Evolutionary conservation across 2,113 vertebrate species (phyloP), one percentile per base, ranked within the genome.

Genomic region (Pseudolaguvia tuberculata): DNA sequence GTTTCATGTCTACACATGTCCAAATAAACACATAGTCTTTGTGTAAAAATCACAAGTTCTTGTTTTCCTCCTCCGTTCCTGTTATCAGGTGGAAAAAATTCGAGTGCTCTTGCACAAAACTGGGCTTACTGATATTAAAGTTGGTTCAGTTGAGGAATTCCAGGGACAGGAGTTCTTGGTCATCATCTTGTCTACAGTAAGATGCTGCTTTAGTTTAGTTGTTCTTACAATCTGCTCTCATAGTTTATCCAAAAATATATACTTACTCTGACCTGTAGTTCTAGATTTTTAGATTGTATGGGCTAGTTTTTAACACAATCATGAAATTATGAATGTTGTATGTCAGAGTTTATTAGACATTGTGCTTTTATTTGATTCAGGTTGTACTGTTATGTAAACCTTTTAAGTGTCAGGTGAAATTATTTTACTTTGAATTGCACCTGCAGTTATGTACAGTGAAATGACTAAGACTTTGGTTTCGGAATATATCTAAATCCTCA

Each of bases 121-220:
- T 47, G 93, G 95, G 27, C 88, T 99, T 79, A 81, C 77, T 53
- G 93, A 95, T 61, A 87, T 99, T 72, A 98, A 96, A 83, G 94
- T 99, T 70, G 96, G 96, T n/a, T 96, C 97, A 0, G 96, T 98
- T 13, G 96, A 99, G 84, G 94, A 97, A 83, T 99, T 99, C 79
- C 97, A 99, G 83, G 97, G 97, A 4, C 96, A 94, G 66, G 97
- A 99, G 73, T 93, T 88, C 66, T 78, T 89, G 75, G 92, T 91
- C 72, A 90, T 96, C 83, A 88, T 99, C 84, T 58, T 99, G 57
- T 97, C 94, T 18, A 93, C 93, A 13, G 97, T 99, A 91, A 27
- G 20, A 39, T 25, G 14, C 27, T 45, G 56, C 18, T 73, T 53
- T 8, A 35, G 31, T 9, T 2, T 1, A 0, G 6, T 9, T 8